phyloP scores from a whole-genome alignment of 2,113 vertebrate species.

The Alces alces region DNA sequence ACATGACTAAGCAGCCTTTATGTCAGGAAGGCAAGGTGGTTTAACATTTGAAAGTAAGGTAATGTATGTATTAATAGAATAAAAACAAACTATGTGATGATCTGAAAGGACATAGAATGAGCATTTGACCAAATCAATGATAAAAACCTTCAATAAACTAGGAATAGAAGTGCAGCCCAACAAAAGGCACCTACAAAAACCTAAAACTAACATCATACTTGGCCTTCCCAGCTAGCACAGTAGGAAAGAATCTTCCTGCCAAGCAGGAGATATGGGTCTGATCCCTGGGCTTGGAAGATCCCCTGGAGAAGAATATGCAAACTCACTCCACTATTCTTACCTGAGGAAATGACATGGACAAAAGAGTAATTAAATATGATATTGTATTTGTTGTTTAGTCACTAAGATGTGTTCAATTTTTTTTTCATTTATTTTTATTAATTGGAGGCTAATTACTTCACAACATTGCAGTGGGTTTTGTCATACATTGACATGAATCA shows the following conservation, averaged over 20 bases:
- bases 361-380: neutral
- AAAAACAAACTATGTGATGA: neutral
- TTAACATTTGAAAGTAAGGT: neutral
- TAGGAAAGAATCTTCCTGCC: neutral
- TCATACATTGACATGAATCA: too few species aligned
- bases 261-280: neutral
- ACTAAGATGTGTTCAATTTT: neutral
- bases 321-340: neutral
- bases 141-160: neutral
- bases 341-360: neutral
- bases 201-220: neutral
- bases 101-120: neutral
- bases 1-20: neutral
- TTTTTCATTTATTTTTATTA: too few species aligned
- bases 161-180: neutral
- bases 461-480: too few species aligned
- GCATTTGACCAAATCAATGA: neutral
- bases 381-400: neutral
- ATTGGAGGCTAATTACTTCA: too few species aligned
- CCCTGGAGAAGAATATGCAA: neutral
- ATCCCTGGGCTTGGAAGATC: neutral
- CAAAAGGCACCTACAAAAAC: neutral
- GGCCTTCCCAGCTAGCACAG: neutral
- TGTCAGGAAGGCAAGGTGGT: neutral
- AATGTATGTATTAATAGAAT: neutral